A percentile compares a stretch with the other conserved stretches of the same genome.
Conservation (phyloP, 2,888 invertebrate species). For the Drosophila merina region DNA sequence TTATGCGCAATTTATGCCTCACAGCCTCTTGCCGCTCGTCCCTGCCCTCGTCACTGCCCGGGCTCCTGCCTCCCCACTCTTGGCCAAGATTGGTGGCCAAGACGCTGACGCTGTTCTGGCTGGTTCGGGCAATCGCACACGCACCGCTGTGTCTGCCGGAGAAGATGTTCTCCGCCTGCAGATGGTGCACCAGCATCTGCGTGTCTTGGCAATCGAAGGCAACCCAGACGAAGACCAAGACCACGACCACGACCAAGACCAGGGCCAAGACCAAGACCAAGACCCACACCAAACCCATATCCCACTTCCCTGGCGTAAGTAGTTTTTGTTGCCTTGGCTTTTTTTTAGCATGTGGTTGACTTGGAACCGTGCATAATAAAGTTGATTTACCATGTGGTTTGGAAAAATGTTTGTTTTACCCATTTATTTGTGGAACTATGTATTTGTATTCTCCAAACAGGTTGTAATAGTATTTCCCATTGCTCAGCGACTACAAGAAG, state of each 20-base stretch:
- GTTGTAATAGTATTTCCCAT: too few species aligned
- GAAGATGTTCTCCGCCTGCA: slow-evolving; percentile 44
- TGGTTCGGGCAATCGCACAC: slow-evolving; percentile 64
- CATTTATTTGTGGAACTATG: not conserved
- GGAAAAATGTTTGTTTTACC: slow-evolving; percentile 14
- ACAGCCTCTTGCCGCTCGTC: slow-evolving; percentile 45
- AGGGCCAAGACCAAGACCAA: slow-evolving; percentile 7
- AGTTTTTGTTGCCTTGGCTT: slow-evolving; percentile 62
- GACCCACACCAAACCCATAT: slow-evolving; percentile 1
- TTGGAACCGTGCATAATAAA: slow-evolving; percentile 77
- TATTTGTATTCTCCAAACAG: not conserved
- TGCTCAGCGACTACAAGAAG: too few species aligned
- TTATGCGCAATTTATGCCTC: slow-evolving; percentile 80
- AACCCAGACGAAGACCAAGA: slow-evolving; percentile 4
- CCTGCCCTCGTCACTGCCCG: slow-evolving; percentile 5
- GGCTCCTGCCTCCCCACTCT: slow-evolving; percentile 10
- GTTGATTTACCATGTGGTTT: slow-evolving; percentile 51
- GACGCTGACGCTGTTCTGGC: slow-evolving; percentile 69
- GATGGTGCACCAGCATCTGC: slow-evolving; percentile 20
- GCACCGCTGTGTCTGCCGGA: slow-evolving; percentile 75
- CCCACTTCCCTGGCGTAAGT: slow-evolving; percentile 38
- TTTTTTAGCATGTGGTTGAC: slow-evolving; percentile 57
- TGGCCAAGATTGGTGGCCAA: slow-evolving; percentile 30
- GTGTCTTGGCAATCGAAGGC: slow-evolving; percentile 40
- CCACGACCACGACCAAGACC: slow-evolving; percentile 7